Percentiles rank a stretch among this genome's conserved stretches.
These are phyloP conservation scores for Lottia gigantea DNA, from an alignment of 2,888 invertebrate genomes.

Conservation along the genomic window DNA sequence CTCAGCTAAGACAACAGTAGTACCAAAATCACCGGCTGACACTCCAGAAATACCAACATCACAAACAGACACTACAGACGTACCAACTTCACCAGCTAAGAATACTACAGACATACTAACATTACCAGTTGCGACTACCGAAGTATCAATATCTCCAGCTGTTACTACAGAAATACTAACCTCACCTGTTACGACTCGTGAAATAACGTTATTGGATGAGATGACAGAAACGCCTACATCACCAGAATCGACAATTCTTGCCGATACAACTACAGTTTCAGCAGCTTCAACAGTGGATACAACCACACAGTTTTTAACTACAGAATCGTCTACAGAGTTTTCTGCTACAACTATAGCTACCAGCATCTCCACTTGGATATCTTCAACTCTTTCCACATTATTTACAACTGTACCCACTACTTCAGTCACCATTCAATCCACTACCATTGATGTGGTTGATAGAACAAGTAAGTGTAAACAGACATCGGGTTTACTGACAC, in stretches of 20 bases:
- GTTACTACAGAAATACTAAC: not conserved
- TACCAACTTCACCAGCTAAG: not conserved
- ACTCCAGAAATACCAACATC: not conserved
- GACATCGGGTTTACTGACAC: too few species aligned
- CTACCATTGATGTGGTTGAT: too few species aligned
- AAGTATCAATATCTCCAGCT: too few species aligned
- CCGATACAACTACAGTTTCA: not conserved
- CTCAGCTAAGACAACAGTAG: not conserved
- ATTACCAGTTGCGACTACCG: not conserved
- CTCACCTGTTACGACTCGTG: not conserved
- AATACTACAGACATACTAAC: not conserved
- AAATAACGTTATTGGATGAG: not conserved
- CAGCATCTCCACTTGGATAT: too few species aligned
- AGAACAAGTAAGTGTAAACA: too few species aligned
- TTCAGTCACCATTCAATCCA: too few species aligned
- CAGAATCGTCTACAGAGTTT: not conserved
- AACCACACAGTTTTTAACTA: too few species aligned
- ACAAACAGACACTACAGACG: not conserved
- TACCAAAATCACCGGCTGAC: too few species aligned
- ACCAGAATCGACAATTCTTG: not conserved
- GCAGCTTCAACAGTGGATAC: not conserved
- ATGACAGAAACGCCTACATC: not conserved
- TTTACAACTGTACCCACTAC: too few species aligned
- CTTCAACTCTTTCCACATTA: too few species aligned
- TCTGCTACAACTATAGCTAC: not conserved